These are phyloP conservation scores for Potamilus streckersoni DNA, from an alignment of 1,140 invertebrate genomes.

Conservation along the genomic window DNA sequence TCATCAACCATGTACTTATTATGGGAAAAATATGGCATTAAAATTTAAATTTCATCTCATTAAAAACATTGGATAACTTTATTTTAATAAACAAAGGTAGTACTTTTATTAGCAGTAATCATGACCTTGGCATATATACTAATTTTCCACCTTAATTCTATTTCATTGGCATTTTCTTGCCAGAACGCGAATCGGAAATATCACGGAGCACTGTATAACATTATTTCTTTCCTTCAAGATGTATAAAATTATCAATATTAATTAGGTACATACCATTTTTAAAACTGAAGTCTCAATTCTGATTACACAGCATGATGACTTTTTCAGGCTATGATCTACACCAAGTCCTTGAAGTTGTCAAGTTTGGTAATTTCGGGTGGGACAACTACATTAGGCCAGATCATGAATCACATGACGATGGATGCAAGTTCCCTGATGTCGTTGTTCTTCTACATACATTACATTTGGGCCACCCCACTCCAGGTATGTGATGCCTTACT, in stretches of 20 bases:
- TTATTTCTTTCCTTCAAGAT: too few species aligned
- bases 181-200: too few species aligned
- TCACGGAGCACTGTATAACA: too few species aligned
- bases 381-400: conserved; percentile 70
- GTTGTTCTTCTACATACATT: conserved; percentile 86
- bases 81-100: too few species aligned
- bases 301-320: conserved; percentile 26
- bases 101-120: too few species aligned
- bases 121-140: too few species aligned
- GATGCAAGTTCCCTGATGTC: conserved; percentile 86
- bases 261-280: neutral
- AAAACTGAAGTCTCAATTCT: neutral
- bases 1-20: too few species aligned
- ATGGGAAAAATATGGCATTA: too few species aligned
- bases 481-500: conserved; percentile 73
- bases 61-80: too few species aligned
- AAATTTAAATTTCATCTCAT: too few species aligned
- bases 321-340: conserved; percentile 77
- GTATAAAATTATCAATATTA: neutral
- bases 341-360: conserved; percentile 68
- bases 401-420: conserved; percentile 85
- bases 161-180: too few species aligned
- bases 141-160: too few species aligned
- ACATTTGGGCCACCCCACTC: conserved; percentile 86
- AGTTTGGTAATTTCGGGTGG: conserved; percentile 59